Base-by-base conservation (phyloP, 2,888 invertebrate genomes). In the Folsomia candida region DNA sequence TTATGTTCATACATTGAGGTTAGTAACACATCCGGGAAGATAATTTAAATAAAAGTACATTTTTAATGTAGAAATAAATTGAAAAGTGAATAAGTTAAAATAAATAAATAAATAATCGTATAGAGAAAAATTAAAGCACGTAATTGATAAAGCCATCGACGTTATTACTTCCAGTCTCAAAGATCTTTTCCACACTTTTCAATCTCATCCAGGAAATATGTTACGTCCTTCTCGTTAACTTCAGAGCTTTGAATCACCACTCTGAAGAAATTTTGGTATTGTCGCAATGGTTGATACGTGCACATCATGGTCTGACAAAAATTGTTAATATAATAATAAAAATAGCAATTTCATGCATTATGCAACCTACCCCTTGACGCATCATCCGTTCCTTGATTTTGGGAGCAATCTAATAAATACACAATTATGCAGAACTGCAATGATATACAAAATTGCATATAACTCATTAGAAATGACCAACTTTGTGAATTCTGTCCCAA, bases 371-470 rank as follows among this genome's bases (percentile, higher is more conserved):
- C 28, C 97, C 97, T 82, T 91, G 89, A 82, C 91, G 91, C 87
- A 97, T 94, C 97, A 98, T 98, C 69, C 88, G 86, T 81, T 95
- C 95, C 83, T 98, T 97, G 78, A 97, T 91, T 83, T 90, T 90
- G 0, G 97, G 96, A 0, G 96, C 96, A 58, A 97, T 86, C 88
- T 89, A 68, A 51, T 66, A 72, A 58, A 67, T 51, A 47, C 20
- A n/a, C 51, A 60, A 20, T 18, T 60, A 9, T 66, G 25, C 20
- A 20, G 20, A 25, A 51, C 24, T 22, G n/a, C 18, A 28, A 22
- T 20, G n/a, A 65, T 51, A 65, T n/a, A 57, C 4, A 18, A 27
- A 58, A 54, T 37, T 37, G n/a, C 59, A 22, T 28, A 22, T 2
- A 51, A 26, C 59, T 14, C 18, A 63, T 29, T 51, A 47, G n/a